These are phyloP conservation scores for Anomalospiza imberbis DNA, from an alignment of 2,797 vertebrate species.

Conservation along the genomic window DNA sequence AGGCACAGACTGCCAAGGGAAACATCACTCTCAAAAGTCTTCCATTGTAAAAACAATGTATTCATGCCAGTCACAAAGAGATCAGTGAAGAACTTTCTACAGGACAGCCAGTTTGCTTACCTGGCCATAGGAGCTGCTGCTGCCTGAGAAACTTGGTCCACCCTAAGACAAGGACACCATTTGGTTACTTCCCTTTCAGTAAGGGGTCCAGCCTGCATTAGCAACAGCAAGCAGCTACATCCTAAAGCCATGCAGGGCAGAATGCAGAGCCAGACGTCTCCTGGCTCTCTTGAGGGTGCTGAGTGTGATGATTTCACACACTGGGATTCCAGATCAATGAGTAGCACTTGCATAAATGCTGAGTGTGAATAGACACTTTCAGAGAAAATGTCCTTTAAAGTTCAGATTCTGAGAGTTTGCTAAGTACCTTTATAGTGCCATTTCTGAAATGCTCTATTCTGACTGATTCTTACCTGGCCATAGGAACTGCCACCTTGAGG, in stretches of 20 bases:
- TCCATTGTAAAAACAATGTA: too few relatives aligned
- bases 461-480: not conserved
- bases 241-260: not conserved
- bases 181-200: not conserved
- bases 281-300: not conserved
- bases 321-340: not conserved
- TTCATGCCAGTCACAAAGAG: not conserved
- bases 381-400: not conserved
- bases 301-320: not conserved
- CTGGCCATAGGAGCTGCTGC: not conserved
- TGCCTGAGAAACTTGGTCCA: not conserved
- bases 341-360: accelerated
- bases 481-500: not conserved
- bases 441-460: not conserved
- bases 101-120: not conserved
- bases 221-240: not conserved
- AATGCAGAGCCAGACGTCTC: not conserved
- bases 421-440: not conserved
- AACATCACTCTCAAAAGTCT: not conserved
- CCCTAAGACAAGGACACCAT: not conserved
- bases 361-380: not conserved
- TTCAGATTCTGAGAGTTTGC: not conserved
- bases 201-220: not conserved
- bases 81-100: not conserved
- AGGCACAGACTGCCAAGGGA: not conserved